Conservation (phyloP, 2,113 vertebrate species). For the Salminus brasiliensis region DNA sequence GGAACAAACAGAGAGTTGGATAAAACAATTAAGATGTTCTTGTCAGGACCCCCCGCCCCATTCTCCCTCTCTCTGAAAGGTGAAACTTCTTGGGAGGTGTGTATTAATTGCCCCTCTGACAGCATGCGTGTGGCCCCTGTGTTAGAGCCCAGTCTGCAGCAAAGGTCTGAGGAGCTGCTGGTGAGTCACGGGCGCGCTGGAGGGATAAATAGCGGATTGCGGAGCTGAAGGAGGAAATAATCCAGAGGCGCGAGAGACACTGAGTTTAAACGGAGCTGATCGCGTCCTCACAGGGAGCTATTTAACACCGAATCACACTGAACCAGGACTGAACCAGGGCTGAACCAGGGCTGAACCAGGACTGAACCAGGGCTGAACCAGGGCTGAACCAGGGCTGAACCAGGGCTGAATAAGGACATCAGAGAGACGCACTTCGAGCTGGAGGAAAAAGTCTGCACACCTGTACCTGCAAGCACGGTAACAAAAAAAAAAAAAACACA, state of each 20-base stretch:
- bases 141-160: background rate
- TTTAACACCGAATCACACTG: too few relatives aligned
- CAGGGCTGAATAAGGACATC: background rate
- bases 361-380: too few relatives aligned
- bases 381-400: too few relatives aligned
- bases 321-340: too few relatives aligned
- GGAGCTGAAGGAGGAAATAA: background rate
- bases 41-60: slow-evolving; percentile 2
- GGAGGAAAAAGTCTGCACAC: slow-evolving; percentile 4
- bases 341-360: too few relatives aligned
- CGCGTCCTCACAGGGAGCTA: background rate
- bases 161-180: background rate
- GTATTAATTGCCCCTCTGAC: slow-evolving; percentile 52
- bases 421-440: background rate
- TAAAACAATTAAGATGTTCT: background rate
- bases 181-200: background rate
- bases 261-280: background rate
- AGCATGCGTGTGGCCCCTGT: background rate
- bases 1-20: too few relatives aligned
- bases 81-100: slow-evolving; percentile 81
- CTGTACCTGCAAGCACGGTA: slow-evolving; percentile 23
- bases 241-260: background rate
- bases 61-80: slow-evolving; percentile 66
- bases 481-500: background rate
- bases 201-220: slow-evolving; percentile 24